These are phyloP conservation scores for Cephalopachus bancanus DNA, from an alignment of 2,797 vertebrate genomes.

Conservation along the genomic window DNA sequence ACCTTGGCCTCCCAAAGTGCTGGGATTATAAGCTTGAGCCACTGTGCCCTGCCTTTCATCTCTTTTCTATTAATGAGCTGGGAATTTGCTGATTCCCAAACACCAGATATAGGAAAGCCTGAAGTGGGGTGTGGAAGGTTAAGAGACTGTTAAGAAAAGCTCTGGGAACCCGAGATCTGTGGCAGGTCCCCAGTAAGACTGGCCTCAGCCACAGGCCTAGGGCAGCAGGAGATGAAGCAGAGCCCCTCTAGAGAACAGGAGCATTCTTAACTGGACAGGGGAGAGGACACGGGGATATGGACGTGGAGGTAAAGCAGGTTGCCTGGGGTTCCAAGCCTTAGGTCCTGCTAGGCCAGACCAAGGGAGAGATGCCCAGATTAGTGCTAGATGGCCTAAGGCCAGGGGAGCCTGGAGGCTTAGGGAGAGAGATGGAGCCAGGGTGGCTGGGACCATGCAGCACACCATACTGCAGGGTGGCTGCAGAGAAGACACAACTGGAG, in stretches of 20 bases:
- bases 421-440: not conserved
- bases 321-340: too few species aligned
- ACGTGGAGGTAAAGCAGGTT: not conserved
- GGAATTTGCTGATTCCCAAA: not conserved
- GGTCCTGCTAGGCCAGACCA: not conserved
- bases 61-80: not conserved
- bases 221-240: not conserved
- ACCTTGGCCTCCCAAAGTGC: too few species aligned
- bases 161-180: not conserved
- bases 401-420: not conserved
- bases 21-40: too few species aligned
- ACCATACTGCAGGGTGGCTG: not conserved
- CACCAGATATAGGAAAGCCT: not conserved
- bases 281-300: not conserved
- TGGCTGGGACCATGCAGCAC: not conserved
- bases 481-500: not conserved
- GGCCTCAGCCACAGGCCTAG: not conserved
- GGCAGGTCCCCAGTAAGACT: not conserved
- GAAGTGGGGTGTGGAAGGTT: accelerated
- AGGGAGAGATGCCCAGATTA: not conserved
- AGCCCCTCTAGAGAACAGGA: not conserved
- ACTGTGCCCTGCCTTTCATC: not conserved
- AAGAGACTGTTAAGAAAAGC: not conserved
- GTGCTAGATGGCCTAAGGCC: not conserved
- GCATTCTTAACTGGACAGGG: not conserved